Base-by-base conservation (phyloP, 2,113 vertebrate genomes). In the Tachuris rubrigastra region DNA sequence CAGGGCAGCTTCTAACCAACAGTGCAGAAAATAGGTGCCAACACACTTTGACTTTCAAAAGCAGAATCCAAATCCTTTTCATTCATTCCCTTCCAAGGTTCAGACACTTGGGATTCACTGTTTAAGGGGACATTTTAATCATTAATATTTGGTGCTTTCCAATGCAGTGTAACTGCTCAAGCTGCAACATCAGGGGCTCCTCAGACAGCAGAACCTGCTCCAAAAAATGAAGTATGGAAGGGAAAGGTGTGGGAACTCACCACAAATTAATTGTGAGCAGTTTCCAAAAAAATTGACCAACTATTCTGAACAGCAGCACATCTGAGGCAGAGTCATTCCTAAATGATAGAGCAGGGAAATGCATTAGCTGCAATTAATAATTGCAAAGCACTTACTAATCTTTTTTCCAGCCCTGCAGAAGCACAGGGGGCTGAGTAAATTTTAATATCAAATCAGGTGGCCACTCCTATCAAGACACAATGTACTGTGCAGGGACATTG, bases 21-120 rank as follows among this genome's bases (percentile, higher is more conserved):
- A 71, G 41, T 6, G 49, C 62, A 52, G 53, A 16, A 55, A 72
- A 31, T 13, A n/a, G 4, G 44, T 60, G 56, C 59, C 50, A 58
- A 63, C 18, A 71, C 17, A 46, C 5, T 39, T 65, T 2, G 37
- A 28, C 21, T 4, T 59, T 74, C 75, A 44, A 30, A 79, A 83
- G 24, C 24, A 44, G 49, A 63, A 46, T 10, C n/a, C 19, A 41
- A 90, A 42, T 10, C 31, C 62, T 19, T 77, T 35, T 22, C 19
- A 15, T 63, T 66, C 10, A 1, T 49, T 73, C 53, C 14, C 33
- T 80, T 75, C 1, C 3, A 87, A 80, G 19, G 17, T 53, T 65
- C 1, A 2, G 55, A 46, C 22, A 9, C 3, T 52, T 14, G 47
- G n/a, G 21, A 50, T 65, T 60, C 22, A 5, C 16, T 31, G 0